Evolutionary conservation across 1,140 invertebrate species (phyloP).

Genomic region (Apis laboriosa): DNA sequence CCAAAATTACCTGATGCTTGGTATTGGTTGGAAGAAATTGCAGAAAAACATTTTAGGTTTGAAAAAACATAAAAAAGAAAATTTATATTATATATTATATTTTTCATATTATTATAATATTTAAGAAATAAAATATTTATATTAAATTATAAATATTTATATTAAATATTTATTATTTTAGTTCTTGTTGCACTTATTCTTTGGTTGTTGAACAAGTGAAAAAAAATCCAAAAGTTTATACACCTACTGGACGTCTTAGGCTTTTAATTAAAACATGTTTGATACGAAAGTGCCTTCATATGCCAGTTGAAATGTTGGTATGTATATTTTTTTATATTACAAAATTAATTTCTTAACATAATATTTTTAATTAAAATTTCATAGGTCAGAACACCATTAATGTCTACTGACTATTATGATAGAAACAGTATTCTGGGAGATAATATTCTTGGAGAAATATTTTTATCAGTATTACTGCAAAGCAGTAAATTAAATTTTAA

Average conservation of each 20-base stretch:
- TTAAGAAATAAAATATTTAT: background rate
- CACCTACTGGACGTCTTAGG: constrained; percentile 80
- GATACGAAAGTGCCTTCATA: constrained; percentile 82
- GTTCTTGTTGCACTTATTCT: constrained; percentile 73
- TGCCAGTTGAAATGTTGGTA: constrained; percentile 82
- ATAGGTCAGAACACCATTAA: constrained; percentile 69
- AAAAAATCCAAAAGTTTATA: constrained; percentile 77
- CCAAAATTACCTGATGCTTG: constrained; percentile 77
- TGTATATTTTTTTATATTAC: background rate
- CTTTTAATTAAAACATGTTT: constrained; percentile 82
- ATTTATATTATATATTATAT: constrained; percentile 9
- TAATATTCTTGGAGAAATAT: constrained; percentile 83
- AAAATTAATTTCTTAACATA: constrained; percentile 6
- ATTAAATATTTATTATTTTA: constrained; percentile 49
- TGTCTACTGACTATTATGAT: constrained; percentile 72
- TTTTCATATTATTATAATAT: background rate
- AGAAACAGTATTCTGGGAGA: constrained; percentile 80
- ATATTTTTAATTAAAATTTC: constrained; percentile 7
- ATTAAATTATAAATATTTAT: background rate
- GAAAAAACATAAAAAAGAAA: background rate
- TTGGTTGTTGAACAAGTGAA: constrained; percentile 78
- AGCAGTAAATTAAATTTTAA: constrained; percentile 81
- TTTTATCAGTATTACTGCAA: constrained; percentile 82
- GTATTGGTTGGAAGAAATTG: constrained; percentile 80
- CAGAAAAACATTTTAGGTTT: constrained; percentile 71